Evolutionary conservation across 1,140 invertebrate species (phyloP).

Genomic region (Euschistus heros): DNA sequence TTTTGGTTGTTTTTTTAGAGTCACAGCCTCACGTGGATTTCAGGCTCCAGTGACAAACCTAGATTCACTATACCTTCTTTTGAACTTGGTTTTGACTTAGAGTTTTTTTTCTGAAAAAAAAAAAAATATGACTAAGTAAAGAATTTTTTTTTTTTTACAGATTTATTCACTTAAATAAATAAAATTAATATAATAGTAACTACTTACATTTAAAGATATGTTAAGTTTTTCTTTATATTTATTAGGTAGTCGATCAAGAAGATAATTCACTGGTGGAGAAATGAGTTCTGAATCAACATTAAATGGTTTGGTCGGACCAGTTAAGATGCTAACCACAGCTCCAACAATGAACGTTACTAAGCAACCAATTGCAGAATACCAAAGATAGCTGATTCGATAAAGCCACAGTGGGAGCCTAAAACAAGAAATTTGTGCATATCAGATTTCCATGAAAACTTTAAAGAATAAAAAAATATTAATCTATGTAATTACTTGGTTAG

Average conservation of each 20-base stretch:
- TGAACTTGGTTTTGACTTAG: background rate
- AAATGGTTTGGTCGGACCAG: slow-evolving; percentile 44
- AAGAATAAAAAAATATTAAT: no score
- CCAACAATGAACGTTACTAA: slow-evolving; percentile 58
- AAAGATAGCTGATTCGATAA: slow-evolving; percentile 59
- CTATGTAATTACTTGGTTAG: no score
- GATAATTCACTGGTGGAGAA: slow-evolving; percentile 39
- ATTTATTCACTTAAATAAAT: background rate
- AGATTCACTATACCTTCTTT: slow-evolving; percentile 6
- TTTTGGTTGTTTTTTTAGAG: background rate
- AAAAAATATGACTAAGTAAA: background rate
- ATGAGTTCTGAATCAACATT: slow-evolving; percentile 43
- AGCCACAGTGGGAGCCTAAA: slow-evolving; percentile 35
- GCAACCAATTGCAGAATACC: slow-evolving; percentile 69
- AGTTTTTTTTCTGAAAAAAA: background rate
- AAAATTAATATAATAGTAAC: background rate
- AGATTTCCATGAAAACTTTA: background rate
- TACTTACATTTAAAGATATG: background rate
- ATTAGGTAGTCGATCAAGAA: slow-evolving; percentile 25
- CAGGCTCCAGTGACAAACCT: slow-evolving; percentile 2
- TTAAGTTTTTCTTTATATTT: slow-evolving; percentile 23
- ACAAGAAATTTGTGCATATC: slow-evolving; percentile 17
- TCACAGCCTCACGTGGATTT: background rate
- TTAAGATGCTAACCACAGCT: slow-evolving; percentile 54
- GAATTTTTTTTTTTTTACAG: background rate